A percentile compares a stretch with the other conserved stretches of the same genome.
phyloP scores from a whole-genome alignment of 2,888 invertebrate species.

The Limnephilus marmoratus region DNA sequence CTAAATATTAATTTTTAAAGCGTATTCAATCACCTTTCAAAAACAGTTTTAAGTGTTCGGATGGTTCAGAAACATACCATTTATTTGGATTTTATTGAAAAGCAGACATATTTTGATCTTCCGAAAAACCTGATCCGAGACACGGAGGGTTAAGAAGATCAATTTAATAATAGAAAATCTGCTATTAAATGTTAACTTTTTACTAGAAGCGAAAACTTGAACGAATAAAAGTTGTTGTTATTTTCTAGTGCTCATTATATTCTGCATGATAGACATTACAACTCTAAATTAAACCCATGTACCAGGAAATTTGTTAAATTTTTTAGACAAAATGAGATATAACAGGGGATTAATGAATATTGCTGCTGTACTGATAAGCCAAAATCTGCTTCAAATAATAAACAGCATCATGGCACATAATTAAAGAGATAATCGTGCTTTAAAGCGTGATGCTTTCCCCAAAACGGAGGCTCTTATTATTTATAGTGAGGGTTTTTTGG shows the following conservation, averaged over 20 bases:
- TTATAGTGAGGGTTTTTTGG: slow-evolving; percentile 12
- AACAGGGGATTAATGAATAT: background rate
- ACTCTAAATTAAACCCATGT: background rate
- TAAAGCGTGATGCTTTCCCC: slow-evolving; percentile 41
- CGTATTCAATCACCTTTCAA: too few species aligned
- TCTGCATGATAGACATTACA: background rate
- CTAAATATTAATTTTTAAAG: too few species aligned
- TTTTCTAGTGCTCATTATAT: background rate
- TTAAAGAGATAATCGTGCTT: slow-evolving; percentile 26
- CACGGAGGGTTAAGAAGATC: too few species aligned
- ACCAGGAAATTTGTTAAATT: background rate
- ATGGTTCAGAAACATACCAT: too few species aligned
- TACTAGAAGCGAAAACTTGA: background rate
- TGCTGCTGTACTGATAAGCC: background rate
- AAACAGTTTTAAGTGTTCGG: too few species aligned
- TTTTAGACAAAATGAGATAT: background rate
- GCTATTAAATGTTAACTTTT: too few species aligned
- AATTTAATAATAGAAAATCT: too few species aligned
- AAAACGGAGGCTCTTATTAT: slow-evolving; percentile 32
- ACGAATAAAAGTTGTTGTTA: background rate
- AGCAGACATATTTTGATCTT: too few species aligned
- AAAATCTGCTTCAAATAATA: background rate
- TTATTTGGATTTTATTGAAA: too few species aligned
- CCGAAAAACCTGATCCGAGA: too few species aligned
- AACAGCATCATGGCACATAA: background rate